Evolutionary conservation across 2,888 invertebrate genomes (phyloP), one percentile per base, ranked within the genome.

Genomic region (Tolmerus cingulatus): DNA sequence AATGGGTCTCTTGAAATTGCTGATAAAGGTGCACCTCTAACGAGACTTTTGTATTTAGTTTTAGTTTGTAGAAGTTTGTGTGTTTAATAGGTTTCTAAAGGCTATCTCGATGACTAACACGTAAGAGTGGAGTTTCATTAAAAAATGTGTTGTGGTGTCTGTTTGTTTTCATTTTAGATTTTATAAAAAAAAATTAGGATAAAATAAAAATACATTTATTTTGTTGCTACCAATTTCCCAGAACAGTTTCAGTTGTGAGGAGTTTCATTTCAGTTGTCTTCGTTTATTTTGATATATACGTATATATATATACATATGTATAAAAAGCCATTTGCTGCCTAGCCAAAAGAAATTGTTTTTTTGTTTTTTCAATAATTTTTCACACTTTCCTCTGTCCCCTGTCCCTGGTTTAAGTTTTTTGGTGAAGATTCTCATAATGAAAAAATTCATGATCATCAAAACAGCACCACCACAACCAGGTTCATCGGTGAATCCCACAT

Each of bases 381-480:
- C 57, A 76, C 9, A 85, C 77, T 88, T 74, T 30, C 37, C 74
- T 27, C 66, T 27, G 46, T 46, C 57, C 82, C 40, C n/a, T n/a
- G n/a, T n/a, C 81, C 7, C 87, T 86, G 23, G 46, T 79, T n/a
- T 79, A 37, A 51, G 40, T 79, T 46, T 82, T 84, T 66, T 66
- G 27, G 19, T 66, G 66, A 84, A 85, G 40, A 74, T 66, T 78
- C 43, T 46, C 34, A 55, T 86, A 27, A 37, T 16, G 19, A 55
- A 85, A 74, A 85, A 51, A 85, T 46, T 66, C 57, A 79, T 79
- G 19, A 34, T 84, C 78, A 86, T 82, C 46, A 66, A 46, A 86
- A 91, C 93, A 92, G 95, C 94, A 92, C 95, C 95, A 91, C 94
- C 95, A 90, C 94, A 92, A 89, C 91, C 93, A 89, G 93, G 93